Conservation (phyloP, 2,797 vertebrate species). For the Gila robusta region DNA sequence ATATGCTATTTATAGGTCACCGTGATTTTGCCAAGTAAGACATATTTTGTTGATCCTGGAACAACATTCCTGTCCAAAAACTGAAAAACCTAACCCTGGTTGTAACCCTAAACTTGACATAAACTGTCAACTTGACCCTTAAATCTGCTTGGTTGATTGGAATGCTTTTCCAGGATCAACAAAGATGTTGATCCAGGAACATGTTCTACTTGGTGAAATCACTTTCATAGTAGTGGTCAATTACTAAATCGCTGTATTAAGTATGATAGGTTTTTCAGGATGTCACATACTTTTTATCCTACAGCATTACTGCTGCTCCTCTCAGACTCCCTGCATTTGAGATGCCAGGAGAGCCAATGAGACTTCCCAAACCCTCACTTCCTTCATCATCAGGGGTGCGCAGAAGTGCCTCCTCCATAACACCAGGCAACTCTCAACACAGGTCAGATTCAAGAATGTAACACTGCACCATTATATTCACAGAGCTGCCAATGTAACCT, state of each 20-base stretch:
- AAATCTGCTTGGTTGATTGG: not conserved
- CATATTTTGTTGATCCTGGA: not conserved
- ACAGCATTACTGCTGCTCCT: not conserved
- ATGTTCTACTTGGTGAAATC: not conserved
- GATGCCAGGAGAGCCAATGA: slow-evolving; percentile 49
- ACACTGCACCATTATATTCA: not conserved
- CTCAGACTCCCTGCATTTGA: slow-evolving; percentile 62
- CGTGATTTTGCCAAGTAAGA: too few relatives aligned
- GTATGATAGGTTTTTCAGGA: not conserved
- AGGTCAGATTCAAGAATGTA: slow-evolving; percentile 62
- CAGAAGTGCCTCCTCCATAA: slow-evolving; percentile 72
- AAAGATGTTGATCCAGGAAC: not conserved
- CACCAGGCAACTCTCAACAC: slow-evolving; percentile 46
- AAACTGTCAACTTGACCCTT: not conserved
- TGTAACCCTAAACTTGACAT: not conserved
- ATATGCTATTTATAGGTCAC: not conserved
- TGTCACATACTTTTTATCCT: not conserved
- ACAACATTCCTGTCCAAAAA: not conserved
- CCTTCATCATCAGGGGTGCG: slow-evolving; percentile 62
- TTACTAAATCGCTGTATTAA: not conserved
- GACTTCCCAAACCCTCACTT: slow-evolving; percentile 68
- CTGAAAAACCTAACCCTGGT: not conserved
- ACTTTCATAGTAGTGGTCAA: not conserved
- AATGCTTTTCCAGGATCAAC: not conserved
- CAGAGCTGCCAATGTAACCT: not conserved